These are phyloP conservation scores for Sturnus vulgaris DNA, from an alignment of 2,113 vertebrate species.

Conservation along the genomic window DNA sequence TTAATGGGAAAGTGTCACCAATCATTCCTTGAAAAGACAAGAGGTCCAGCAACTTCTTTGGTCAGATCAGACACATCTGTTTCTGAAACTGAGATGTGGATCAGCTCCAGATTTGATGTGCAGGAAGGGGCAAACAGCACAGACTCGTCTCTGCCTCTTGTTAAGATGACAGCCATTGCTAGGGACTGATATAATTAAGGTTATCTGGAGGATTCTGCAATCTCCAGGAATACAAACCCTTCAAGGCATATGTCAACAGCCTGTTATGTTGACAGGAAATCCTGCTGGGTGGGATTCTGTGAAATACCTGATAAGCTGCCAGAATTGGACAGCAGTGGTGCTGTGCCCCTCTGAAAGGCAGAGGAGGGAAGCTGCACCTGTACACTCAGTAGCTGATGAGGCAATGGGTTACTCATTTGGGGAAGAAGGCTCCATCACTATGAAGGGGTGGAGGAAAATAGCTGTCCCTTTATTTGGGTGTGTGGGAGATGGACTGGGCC, in stretches of 20 bases:
- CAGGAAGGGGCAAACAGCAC: not conserved
- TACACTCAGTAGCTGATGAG: rapidly evolving
- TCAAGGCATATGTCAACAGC: not conserved
- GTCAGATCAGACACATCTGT: not conserved
- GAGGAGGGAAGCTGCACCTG: not conserved
- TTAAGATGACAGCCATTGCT: not conserved
- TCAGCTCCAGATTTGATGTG: not conserved
- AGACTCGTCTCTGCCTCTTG: not conserved
- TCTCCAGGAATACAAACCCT: not conserved
- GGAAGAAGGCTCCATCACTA: not conserved
- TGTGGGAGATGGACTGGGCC: not conserved
- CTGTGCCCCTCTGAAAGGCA: not conserved
- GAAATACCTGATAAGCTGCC: not conserved
- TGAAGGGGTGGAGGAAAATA: not conserved
- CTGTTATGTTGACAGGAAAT: not conserved
- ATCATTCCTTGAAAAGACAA: not conserved
- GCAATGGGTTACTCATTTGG: not conserved
- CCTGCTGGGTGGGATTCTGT: not conserved
- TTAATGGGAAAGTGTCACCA: not conserved
- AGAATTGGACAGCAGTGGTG: not conserved
- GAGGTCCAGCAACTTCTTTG: not conserved
- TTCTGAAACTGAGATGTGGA: not conserved
- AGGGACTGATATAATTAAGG: not conserved
- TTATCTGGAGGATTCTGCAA: not conserved
- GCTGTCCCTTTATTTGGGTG: not conserved